A percentile compares a stretch with the other conserved stretches of the same genome.
These are phyloP conservation scores for Gryllus bimaculatus DNA, from an alignment of 1,140 invertebrate genomes.

Conservation along the genomic window DNA sequence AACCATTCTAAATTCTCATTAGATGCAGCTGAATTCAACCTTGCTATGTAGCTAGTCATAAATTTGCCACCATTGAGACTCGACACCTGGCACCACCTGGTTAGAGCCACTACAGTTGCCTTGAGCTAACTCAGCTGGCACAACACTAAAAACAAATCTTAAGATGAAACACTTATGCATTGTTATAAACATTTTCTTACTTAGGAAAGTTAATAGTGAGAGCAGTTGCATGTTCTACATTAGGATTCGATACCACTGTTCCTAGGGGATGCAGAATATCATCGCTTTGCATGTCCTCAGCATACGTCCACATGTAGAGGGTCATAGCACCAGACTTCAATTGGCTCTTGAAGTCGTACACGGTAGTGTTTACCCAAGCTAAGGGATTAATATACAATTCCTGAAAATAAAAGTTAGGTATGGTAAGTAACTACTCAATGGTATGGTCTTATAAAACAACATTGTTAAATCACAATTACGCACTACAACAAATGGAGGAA, in stretches of 20 bases:
- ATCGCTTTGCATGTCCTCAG: constrained; percentile 77
- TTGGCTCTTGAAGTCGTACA: constrained; percentile 88
- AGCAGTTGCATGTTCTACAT: constrained; percentile 64
- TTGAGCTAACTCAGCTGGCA: not conserved
- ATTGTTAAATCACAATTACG: too few relatives aligned
- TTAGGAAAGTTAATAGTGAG: constrained; percentile 73
- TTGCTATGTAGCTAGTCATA: too few relatives aligned
- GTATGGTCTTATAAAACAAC: too few relatives aligned
- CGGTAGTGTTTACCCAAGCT: constrained; percentile 88
- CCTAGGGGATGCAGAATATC: constrained; percentile 79
- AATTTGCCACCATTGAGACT: too few relatives aligned
- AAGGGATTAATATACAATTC: constrained; percentile 69
- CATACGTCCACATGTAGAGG: constrained; percentile 84
- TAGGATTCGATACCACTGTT: constrained; percentile 78
- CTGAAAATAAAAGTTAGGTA: constrained; percentile 30
- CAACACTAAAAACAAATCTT: not conserved
- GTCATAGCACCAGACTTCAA: constrained; percentile 75
- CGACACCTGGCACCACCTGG: too few relatives aligned
- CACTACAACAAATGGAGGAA: too few relatives aligned
- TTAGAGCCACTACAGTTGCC: not conserved
- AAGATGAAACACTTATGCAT: not conserved
- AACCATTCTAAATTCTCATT: too few relatives aligned
- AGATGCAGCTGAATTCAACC: too few relatives aligned
- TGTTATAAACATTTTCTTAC: constrained; percentile 32
- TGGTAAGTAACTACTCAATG: too few relatives aligned